Percentiles rank a stretch among this genome's conserved stretches.
Evolutionary conservation across 2,797 vertebrate genomes (phyloP).

Genomic region (Enteromius afrohamiltoni): DNA sequence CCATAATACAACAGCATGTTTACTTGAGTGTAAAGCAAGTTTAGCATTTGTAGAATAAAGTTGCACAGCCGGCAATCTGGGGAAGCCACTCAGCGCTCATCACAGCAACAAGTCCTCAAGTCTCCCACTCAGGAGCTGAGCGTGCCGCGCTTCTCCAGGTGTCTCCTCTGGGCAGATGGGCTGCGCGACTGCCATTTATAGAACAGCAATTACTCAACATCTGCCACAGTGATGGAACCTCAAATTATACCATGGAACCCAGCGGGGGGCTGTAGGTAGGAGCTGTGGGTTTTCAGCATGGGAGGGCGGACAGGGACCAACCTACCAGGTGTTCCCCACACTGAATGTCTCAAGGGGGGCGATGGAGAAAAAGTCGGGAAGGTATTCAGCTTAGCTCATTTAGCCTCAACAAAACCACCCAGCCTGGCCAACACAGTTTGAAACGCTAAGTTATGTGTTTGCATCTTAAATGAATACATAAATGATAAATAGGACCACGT

Average conservation of each 20-base stretch:
- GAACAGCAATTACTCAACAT: conserved; percentile 61
- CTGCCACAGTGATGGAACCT: conserved; percentile 53
- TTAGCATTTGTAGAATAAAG: conserved; percentile 3
- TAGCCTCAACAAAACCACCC: conserved; percentile 24
- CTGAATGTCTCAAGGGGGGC: conserved; percentile 24
- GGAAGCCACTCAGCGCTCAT: conserved; percentile 15
- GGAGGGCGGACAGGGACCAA: conserved; percentile 47
- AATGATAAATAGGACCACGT: conserved; percentile 68
- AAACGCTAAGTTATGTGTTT: conserved; percentile 65
- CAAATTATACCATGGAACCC: conserved; percentile 41
- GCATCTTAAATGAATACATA: conserved; percentile 68
- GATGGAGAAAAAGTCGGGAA: not conserved
- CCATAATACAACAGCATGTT: not conserved
- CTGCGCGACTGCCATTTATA: conserved; percentile 53
- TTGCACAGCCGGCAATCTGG: conserved; percentile 3
- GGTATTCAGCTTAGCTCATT: conserved; percentile 9
- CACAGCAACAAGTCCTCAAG: conserved; percentile 39
- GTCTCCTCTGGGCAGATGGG: conserved; percentile 56
- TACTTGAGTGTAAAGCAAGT: not conserved
- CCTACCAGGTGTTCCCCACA: conserved; percentile 60
- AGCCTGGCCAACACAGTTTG: conserved; percentile 64
- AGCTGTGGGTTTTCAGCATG: conserved; percentile 26
- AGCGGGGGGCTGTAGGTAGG: conserved; percentile 39
- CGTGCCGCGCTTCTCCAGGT: conserved; percentile 42
- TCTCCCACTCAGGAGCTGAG: conserved; percentile 38